Evolutionary conservation across 2,113 vertebrate species (phyloP).

Genomic region (Ictidomys tridecemlineatus): DNA sequence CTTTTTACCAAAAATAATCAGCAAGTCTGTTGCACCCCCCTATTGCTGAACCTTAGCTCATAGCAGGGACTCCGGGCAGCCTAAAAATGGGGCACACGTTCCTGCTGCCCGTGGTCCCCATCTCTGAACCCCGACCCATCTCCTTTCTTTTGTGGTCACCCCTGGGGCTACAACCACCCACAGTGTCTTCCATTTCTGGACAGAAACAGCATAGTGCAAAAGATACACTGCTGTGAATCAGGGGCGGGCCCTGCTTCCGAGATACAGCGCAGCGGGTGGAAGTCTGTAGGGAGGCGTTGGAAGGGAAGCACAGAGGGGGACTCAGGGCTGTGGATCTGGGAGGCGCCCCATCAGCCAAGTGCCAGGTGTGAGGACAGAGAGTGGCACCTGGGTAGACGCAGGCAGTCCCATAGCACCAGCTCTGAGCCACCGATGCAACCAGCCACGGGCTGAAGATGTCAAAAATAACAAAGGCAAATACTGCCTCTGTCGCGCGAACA

Average conservation of each 20-base stretch:
- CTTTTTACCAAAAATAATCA: not conserved
- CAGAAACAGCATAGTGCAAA: not conserved
- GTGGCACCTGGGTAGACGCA: not conserved
- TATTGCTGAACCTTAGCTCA: not conserved
- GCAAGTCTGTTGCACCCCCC: not conserved
- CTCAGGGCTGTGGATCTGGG: not conserved
- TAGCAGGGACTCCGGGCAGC: not conserved
- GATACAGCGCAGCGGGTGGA: not conserved
- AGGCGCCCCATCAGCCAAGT: not conserved
- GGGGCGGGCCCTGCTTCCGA: not conserved
- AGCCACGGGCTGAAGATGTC: not conserved
- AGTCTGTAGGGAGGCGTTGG: not conserved
- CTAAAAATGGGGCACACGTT: not conserved
- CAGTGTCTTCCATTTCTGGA: not conserved
- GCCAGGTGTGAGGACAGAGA: not conserved
- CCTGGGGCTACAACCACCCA: not conserved
- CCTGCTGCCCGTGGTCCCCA: fast-evolving
- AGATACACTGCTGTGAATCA: not conserved
- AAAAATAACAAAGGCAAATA: not conserved
- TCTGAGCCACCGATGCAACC: not conserved
- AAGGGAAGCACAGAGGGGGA: not conserved
- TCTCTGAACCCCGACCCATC: not conserved
- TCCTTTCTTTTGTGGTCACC: too few species aligned
- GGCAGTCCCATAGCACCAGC: not conserved
- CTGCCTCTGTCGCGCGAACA: not conserved